phyloP scores from a whole-genome alignment of 2,888 invertebrate genomes.

The Gisinianus flammeolus region DNA sequence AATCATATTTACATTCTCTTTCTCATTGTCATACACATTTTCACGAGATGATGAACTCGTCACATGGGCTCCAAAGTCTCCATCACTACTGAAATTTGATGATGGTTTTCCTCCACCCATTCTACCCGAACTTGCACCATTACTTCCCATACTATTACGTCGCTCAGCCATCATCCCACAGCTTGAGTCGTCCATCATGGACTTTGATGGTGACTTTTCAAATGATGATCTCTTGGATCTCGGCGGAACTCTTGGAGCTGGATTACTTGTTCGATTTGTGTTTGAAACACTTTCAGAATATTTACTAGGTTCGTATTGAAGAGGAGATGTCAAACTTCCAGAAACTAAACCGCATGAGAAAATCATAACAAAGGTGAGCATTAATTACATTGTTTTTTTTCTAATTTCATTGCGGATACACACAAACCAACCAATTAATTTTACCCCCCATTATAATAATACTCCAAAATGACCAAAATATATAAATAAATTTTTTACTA shows the following conservation, averaged over 20 bases:
- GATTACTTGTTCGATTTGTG: conserved; percentile 15
- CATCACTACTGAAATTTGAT: too few species aligned
- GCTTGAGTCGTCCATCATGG: background rate
- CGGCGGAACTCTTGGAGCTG: conserved; percentile 57
- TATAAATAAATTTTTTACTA: too few species aligned
- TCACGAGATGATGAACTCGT: too few species aligned
- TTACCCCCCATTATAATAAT: too few species aligned
- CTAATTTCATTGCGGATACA: too few species aligned
- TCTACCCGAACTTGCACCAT: conserved; percentile 5
- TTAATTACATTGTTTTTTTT: too few species aligned
- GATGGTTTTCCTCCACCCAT: background rate
- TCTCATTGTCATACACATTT: conserved; percentile 53
- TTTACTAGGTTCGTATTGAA: background rate
- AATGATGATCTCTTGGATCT: conserved; percentile 47
- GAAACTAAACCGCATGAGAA: conserved; percentile 1
- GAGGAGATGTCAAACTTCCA: conserved; percentile 24
- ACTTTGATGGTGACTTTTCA: conserved; percentile 4
- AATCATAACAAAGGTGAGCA: too few species aligned
- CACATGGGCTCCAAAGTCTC: conserved; percentile 1
- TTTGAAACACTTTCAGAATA: conserved; percentile 7
- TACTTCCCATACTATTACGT: conserved; percentile 18
- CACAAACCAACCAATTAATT: too few species aligned
- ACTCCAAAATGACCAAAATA: too few species aligned
- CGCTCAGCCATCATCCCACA: background rate
- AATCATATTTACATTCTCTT: conserved; percentile 49